Conservation (phyloP, 2,888 invertebrate species). For the Drosophila ustulata region DNA sequence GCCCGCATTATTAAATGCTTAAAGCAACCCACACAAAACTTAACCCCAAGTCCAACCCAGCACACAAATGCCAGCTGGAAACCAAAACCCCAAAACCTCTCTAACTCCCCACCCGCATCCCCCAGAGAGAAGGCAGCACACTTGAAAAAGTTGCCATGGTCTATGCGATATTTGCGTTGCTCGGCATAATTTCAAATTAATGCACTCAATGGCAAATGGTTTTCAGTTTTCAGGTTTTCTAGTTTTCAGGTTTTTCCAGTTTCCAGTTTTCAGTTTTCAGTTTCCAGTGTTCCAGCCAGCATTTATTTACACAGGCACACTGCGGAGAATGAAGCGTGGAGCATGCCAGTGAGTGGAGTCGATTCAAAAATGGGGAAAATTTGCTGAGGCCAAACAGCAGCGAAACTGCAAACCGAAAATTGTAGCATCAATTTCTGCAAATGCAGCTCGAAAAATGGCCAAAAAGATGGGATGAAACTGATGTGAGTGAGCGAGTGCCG, state of each 20-base stretch:
- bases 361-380: conserved; percentile 54
- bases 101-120: background rate
- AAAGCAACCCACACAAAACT: conserved; percentile 29
- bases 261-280: too few relatives aligned
- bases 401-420: conserved; percentile 35
- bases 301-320: conserved; percentile 52
- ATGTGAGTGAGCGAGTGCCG: conserved; percentile 4
- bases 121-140: conserved; percentile 18
- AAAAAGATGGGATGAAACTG: background rate
- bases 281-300: conserved; percentile 47
- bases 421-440: conserved; percentile 69
- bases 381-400: conserved; percentile 37
- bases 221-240: conserved; percentile 56
- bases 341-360: conserved; percentile 1
- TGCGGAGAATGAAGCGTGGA: background rate
- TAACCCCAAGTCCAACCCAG: conserved; percentile 5
- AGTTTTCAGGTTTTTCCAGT: conserved; percentile 11
- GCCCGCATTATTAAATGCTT: conserved; percentile 47
- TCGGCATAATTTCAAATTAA: conserved; percentile 75
- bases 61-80: background rate
- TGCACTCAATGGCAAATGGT: conserved; percentile 74
- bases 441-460: conserved; percentile 56
- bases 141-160: conserved; percentile 49
- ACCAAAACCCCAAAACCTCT: background rate
- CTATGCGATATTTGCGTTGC: conserved; percentile 56